Base-by-base conservation (phyloP, 2,888 invertebrate genomes). In the Drosophila siamana region DNA sequence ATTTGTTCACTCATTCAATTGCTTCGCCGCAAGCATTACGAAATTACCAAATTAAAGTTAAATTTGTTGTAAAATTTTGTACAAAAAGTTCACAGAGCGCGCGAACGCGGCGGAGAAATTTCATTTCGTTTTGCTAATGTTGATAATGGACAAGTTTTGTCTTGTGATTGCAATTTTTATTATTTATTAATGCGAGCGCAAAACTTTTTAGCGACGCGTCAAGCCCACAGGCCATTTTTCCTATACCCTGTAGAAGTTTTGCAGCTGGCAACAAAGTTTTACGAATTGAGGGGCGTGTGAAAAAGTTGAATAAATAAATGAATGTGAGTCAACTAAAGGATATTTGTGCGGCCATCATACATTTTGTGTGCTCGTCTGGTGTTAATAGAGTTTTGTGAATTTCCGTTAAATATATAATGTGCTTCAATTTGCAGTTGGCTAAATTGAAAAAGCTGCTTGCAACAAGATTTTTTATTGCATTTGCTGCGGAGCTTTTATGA, bases 1-100 rank as follows among this genome's bases (percentile, higher is more conserved):
- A 41, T 16, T 63, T 38, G 60, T 47, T 74, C 68, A 47, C 24
- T 46, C 52, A 41, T 54, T 74, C 54, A 43, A 33, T 47, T 38
- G 30, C 41, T 33, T 33, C 6, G 66, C 60, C 60, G 36, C 40
- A 11, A 41, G 73, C 47, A 19, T 19, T 52, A 26, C 62, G 30
- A 85, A 87, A 80, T 87, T 85, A 72, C 71, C 59, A 78, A 85
- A 88, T 85, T 82, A 78, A 83, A 86, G 83, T 86, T 86, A 79
- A 85, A 88, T 86, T 85, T 80, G 78, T 87, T 85, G 86, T 80
- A 67, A 80, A 81, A 78, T 80, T 11, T 33, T n/a, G 67, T 55
- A 52, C 26, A 70, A 78, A 78, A 77, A 75, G 69, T 74, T 68
- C 7, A 7, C 2, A 7, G 43, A 8, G 24, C 36, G 33, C 8